Evolutionary conservation across 2,113 vertebrate genomes (phyloP), one percentile per base, ranked within the genome.

Genomic region (Brachyistius frenatus): DNA sequence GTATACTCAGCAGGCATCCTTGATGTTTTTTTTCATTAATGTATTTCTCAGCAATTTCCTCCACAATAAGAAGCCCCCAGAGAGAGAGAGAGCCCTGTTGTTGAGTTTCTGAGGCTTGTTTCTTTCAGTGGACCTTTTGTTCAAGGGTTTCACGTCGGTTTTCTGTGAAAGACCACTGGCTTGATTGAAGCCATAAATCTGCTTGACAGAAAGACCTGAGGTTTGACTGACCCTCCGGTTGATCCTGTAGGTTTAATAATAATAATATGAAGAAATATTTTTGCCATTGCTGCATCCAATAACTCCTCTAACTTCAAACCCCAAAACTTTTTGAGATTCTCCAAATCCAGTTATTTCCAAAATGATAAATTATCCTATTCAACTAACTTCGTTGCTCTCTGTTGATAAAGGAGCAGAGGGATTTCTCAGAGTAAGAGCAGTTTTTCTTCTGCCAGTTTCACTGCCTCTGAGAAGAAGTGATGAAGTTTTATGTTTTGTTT

Each of bases 121-220:
- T 75, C 35, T 74, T 73, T 76, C 49, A 50, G 8, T 53, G 49
- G 30, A 49, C 72, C 74, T 83, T 79, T 78, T 80, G 66, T 87
- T 84, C 65, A 39, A 55, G 62, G 73, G 81, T 57, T 46, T 0
- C 82, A 56, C 10, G 47, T 76, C 46, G 58, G 69, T 70, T 46
- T 76, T 76, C 23, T 68, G 44, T 76, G 74, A 68, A 78, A 72
- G 58, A 81, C 75, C 47, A 0, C 44, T 46, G 71, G 56, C 65
- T 47, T 76, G 76, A 90, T 84, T 85, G 84, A 88, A 89, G 57
- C 74, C 79, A 89, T 85, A 88, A 88, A 90, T 90, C 86, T 87
- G 69, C 58, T 80, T 81, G 82, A 86, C 84, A 87, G 80, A 84
- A 65, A 57, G 49, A 60, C 84, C 78, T 13, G 71, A 78, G 66